Percentiles rank a stretch among this genome's conserved stretches.
phyloP scores from a whole-genome alignment of 2,113 vertebrate genomes.

The Catharus fuscescens region DNA sequence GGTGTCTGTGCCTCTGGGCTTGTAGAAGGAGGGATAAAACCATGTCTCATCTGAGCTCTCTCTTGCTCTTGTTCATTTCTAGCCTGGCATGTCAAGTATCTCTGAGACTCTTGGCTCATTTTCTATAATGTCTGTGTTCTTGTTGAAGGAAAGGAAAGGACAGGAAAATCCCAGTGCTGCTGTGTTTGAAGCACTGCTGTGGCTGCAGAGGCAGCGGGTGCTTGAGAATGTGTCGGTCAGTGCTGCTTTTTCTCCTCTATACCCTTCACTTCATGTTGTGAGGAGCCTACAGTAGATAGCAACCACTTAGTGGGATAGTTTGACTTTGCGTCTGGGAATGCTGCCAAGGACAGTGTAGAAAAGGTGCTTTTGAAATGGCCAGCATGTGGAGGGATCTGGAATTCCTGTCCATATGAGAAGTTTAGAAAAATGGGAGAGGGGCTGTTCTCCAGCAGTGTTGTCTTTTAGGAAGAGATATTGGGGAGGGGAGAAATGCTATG shows the following conservation, averaged over 20 bases:
- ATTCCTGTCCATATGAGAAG: neutral
- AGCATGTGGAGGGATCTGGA: neutral
- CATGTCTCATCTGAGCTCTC: neutral
- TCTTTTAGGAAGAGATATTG: neutral
- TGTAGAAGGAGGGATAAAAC: neutral
- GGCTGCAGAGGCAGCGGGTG: neutral
- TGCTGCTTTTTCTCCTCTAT: neutral
- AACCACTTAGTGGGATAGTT: neutral
- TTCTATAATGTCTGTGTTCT: neutral
- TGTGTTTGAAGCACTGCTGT: neutral
- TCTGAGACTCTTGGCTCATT: neutral
- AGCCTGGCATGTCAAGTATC: accelerated
- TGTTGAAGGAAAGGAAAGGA: neutral
- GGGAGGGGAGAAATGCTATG: neutral
- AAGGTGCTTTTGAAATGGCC: neutral
- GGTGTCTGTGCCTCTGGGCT: neutral
- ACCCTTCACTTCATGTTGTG: neutral
- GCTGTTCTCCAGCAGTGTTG: neutral
- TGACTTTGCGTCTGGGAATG: neutral
- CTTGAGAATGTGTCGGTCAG: accelerated
- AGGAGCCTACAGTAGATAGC: neutral
- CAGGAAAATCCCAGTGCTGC: neutral
- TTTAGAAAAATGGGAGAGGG: neutral
- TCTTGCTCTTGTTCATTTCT: neutral
- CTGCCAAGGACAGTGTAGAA: neutral